Evolutionary conservation across 2,888 invertebrate species (phyloP).

Genomic region (Thereva unica): DNA sequence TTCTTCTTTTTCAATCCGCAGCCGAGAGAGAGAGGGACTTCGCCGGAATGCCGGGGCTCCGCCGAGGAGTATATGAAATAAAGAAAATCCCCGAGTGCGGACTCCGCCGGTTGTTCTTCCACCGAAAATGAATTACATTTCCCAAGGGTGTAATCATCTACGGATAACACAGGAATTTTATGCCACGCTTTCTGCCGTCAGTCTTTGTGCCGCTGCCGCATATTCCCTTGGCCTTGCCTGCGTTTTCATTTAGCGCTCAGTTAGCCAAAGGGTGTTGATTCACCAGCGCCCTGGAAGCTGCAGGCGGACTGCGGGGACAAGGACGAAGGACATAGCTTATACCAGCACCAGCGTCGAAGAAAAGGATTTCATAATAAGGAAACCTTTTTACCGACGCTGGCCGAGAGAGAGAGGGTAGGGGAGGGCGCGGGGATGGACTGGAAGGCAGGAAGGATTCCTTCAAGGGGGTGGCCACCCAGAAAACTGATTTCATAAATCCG

Average conservation of each 20-base stretch:
- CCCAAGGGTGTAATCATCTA: slow-evolving; percentile 42
- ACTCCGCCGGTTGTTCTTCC: too few species aligned
- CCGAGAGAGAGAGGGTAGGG: neutral
- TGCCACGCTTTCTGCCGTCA: neutral
- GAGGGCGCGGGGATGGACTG: slow-evolving; percentile 13
- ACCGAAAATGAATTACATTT: slow-evolving; percentile 41
- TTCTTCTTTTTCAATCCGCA: too few species aligned
- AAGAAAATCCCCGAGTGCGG: too few species aligned
- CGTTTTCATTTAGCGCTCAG: slow-evolving; percentile 11
- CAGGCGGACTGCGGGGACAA: neutral
- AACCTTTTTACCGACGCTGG: neutral
- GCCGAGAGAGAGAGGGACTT: too few species aligned
- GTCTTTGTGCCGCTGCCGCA: slow-evolving; percentile 26
- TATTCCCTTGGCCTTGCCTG: neutral
- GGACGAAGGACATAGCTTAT: too few species aligned
- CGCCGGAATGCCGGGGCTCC: too few species aligned
- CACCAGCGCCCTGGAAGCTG: neutral
- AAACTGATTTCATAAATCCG: slow-evolving; percentile 40
- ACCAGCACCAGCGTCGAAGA: too few species aligned
- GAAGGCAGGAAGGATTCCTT: neutral
- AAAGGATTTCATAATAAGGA: neutral
- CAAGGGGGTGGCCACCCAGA: slow-evolving; percentile 7
- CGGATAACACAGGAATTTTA: slow-evolving; percentile 39
- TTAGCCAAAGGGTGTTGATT: slow-evolving; percentile 11
- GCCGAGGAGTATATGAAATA: too few species aligned